Evolutionary conservation across 2,888 invertebrate genomes (phyloP).

Genomic region (Ochropacha duplaris): DNA sequence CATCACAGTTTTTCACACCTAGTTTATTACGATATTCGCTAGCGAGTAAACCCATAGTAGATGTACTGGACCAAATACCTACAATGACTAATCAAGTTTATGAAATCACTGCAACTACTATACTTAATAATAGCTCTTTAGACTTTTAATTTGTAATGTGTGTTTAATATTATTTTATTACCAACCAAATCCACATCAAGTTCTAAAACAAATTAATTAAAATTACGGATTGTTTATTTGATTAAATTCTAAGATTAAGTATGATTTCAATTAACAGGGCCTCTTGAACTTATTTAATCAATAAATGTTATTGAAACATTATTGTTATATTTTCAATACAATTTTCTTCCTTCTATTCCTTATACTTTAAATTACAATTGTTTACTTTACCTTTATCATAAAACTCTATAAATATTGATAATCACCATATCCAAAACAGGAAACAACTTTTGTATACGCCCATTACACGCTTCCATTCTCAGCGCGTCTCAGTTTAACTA

Average conservation of each 20-base stretch:
- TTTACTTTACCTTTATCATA: not conserved
- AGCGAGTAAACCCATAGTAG: too few relatives aligned
- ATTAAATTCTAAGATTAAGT: not conserved
- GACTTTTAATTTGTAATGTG: not conserved
- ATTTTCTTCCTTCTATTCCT: too few relatives aligned
- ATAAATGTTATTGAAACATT: too few relatives aligned
- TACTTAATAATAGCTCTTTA: too few relatives aligned
- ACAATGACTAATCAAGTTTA: too few relatives aligned
- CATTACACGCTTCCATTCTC: conserved; percentile 9
- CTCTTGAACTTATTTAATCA: not conserved
- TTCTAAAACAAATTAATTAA: not conserved
- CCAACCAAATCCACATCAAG: not conserved
- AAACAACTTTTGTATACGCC: not conserved
- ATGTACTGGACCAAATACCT: too few relatives aligned
- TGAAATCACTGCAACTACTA: too few relatives aligned
- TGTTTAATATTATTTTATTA: not conserved
- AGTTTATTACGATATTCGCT: too few relatives aligned
- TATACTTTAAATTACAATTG: not conserved
- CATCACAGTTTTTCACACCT: too few relatives aligned
- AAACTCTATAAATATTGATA: not conserved
- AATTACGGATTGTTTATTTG: not conserved
- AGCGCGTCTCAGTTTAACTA: conserved; percentile 19
- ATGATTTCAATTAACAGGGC: not conserved
- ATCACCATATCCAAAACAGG: not conserved
- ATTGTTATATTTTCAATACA: too few relatives aligned